Conservation (phyloP, 2,888 invertebrate species). For the Chaitophorus viminalis region DNA sequence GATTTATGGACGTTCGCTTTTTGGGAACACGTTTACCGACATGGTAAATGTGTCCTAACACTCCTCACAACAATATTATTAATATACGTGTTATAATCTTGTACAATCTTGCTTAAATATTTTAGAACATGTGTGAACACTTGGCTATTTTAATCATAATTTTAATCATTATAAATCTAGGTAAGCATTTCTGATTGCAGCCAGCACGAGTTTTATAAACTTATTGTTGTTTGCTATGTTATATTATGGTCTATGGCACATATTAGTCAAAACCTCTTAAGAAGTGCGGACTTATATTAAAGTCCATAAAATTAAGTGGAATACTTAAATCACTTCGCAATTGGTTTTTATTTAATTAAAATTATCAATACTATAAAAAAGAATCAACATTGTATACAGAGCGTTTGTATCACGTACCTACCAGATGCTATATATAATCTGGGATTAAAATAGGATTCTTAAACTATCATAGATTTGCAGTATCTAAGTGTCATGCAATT, state of each 20-base stretch:
- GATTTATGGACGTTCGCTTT: conserved; percentile 19
- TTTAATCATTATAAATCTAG: conserved; percentile 1
- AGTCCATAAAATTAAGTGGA: conserved; percentile 49
- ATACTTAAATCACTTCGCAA: conserved; percentile 15
- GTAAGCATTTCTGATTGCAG: background rate
- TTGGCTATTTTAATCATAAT: conserved; percentile 19
- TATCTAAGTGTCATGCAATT: background rate
- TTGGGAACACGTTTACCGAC: conserved; percentile 6
- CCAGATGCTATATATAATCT: background rate
- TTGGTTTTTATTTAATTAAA: background rate
- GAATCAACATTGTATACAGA: background rate
- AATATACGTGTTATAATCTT: background rate
- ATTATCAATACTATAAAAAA: conserved; percentile 11
- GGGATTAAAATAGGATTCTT: background rate
- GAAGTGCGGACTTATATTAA: conserved; percentile 35
- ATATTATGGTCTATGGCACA: background rate
- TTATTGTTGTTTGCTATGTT: conserved; percentile 23
- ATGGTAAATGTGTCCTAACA: conserved; percentile 1
- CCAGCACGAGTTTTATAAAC: conserved; percentile 8
- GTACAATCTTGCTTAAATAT: background rate
- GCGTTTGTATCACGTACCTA: background rate
- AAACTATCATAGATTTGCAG: background rate
- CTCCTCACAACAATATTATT: background rate
- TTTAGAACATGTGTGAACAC: conserved; percentile 18
- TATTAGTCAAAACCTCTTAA: background rate